Evolutionary conservation across 2,797 vertebrate species (phyloP).

Genomic region (Peromyscus eremicus): DNA sequence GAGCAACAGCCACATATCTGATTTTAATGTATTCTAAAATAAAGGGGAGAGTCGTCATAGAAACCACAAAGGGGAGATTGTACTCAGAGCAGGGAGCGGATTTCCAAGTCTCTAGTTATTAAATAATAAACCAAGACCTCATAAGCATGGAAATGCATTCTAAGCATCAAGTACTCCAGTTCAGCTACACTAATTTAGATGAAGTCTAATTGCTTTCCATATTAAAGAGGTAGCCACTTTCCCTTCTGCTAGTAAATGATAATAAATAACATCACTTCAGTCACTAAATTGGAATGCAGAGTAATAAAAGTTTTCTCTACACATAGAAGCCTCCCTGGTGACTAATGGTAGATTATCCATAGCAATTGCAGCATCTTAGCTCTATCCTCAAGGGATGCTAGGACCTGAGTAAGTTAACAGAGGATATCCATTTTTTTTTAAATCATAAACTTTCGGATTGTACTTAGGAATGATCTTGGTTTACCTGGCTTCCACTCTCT

Average conservation of each 20-base stretch:
- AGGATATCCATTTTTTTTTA: neutral
- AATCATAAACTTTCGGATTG: neutral
- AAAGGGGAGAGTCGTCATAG: slow-evolving; percentile 75
- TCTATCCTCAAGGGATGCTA: neutral
- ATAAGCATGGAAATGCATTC: slow-evolving; percentile 74
- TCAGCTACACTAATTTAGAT: slow-evolving; percentile 56
- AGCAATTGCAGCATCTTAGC: rapidly evolving
- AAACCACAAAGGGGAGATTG: slow-evolving; percentile 80
- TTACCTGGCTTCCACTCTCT: neutral
- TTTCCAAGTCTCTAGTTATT: slow-evolving; percentile 75
- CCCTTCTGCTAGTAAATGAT: neutral
- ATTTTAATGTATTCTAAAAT: slow-evolving; percentile 77
- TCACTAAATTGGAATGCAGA: neutral
- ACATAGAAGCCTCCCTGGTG: neutral
- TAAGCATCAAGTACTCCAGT: slow-evolving; percentile 31
- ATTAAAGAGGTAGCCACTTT: slow-evolving; percentile 47
- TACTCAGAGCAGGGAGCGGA: slow-evolving; percentile 55
- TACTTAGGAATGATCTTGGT: slow-evolving; percentile 29
- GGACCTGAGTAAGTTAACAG: neutral
- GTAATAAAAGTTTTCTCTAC: slow-evolving; percentile 21
- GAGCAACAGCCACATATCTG: slow-evolving; percentile 54
- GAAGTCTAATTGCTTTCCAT: slow-evolving; percentile 63
- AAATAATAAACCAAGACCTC: slow-evolving; percentile 64
- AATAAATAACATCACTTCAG: neutral
- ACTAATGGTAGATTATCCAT: neutral